These are phyloP conservation scores for Pteropus rufus DNA, from an alignment of 2,797 vertebrate genomes.

Conservation along the genomic window DNA sequence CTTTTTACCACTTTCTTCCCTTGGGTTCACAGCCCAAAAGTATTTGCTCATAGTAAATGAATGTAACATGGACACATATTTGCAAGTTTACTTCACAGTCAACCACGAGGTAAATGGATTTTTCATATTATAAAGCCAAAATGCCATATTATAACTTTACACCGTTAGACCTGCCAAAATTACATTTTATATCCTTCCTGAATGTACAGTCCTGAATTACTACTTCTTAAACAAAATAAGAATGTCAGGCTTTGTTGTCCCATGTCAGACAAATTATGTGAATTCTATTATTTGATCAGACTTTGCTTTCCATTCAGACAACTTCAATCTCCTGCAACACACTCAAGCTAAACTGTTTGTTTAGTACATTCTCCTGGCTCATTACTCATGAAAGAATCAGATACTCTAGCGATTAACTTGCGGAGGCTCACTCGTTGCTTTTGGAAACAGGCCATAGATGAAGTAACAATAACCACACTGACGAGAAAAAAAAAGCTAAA, in stretches of 20 bases:
- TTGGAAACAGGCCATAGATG: conserved; percentile 78
- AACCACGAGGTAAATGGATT: conserved; percentile 24
- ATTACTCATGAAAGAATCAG: conserved; percentile 70
- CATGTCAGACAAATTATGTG: background rate
- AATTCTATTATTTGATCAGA: background rate
- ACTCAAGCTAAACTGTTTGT: background rate
- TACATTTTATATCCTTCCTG: background rate
- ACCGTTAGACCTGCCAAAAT: background rate
- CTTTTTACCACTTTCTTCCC: background rate
- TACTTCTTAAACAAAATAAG: background rate
- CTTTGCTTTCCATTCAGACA: conserved; percentile 12
- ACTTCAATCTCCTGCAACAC: background rate
- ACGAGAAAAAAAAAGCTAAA: conserved; percentile 54
- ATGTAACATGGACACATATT: background rate
- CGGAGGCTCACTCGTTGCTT: conserved; percentile 68
- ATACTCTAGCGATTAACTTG: conserved; percentile 73
- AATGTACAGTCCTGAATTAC: background rate
- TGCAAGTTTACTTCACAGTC: conserved; percentile 17
- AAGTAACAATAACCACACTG: conserved; percentile 77
- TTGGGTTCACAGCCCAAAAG: conserved; percentile 3
- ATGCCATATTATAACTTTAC: background rate
- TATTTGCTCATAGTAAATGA: conserved; percentile 9
- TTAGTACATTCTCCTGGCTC: background rate
- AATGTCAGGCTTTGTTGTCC: background rate
- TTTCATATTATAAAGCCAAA: background rate